Evolutionary conservation across 2,888 invertebrate genomes (phyloP).

Genomic region (Quadriops clusia): DNA sequence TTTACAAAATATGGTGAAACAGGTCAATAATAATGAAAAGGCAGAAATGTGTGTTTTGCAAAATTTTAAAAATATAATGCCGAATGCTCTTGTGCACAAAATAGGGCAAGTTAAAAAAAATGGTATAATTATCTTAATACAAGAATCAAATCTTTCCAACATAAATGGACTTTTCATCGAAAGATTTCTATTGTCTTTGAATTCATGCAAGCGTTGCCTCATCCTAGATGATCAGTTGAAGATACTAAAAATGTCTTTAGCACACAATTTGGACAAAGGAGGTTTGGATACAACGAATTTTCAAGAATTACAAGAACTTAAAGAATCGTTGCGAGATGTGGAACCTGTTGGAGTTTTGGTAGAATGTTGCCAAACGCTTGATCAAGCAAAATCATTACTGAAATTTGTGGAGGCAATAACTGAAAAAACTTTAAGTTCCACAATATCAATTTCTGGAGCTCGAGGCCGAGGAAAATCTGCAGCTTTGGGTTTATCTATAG

Average conservation of each 20-base stretch:
- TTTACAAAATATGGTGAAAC: too few relatives aligned
- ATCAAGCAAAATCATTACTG: constrained; percentile 85
- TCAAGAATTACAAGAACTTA: constrained; percentile 57
- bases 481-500: constrained; percentile 84
- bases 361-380: constrained; percentile 81
- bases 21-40: too few relatives aligned
- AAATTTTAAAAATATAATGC: too few relatives aligned
- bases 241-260: constrained; percentile 76
- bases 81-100: constrained; percentile 88
- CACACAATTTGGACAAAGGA: constrained; percentile 59
- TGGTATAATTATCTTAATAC: constrained; percentile 97
- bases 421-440: constrained; percentile 78
- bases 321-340: constrained; percentile 75
- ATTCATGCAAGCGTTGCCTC: constrained; percentile 76
- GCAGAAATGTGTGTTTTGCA: too few relatives aligned
- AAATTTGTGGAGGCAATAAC: constrained; percentile 92
- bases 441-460: constrained; percentile 90
- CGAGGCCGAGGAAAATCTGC: constrained; percentile 98
- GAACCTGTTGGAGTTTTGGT: constrained; percentile 86
- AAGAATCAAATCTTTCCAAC: constrained; percentile 69
- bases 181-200: constrained; percentile 80
- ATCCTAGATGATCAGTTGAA: constrained; percentile 91
- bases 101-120: constrained; percentile 88
- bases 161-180: constrained; percentile 92
- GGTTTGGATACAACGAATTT: constrained; percentile 40